Conservation (phyloP, 1,140 invertebrate genomes). For the Leptopilina clavipes region DNA sequence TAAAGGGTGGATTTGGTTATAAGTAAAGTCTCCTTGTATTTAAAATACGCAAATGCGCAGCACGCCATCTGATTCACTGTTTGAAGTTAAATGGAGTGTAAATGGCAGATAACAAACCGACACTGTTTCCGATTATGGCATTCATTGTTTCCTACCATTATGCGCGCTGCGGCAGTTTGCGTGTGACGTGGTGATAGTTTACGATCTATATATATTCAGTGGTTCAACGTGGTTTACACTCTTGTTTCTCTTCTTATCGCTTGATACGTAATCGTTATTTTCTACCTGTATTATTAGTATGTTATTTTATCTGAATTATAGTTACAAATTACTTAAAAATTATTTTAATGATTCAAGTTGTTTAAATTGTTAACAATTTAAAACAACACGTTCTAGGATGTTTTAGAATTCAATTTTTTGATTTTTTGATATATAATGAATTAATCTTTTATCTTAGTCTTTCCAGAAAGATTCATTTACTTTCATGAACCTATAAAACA, state of each 20-base stretch:
- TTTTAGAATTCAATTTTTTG: too few species aligned
- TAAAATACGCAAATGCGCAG: conserved; percentile 69
- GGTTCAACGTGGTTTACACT: conserved; percentile 63
- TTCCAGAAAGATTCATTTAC: too few species aligned
- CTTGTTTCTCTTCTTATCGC: conserved; percentile 51
- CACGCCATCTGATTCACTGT: conserved; percentile 71
- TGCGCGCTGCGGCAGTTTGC: conserved; percentile 74
- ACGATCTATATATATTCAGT: conserved; percentile 73
- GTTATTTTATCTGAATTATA: neutral
- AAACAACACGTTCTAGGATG: too few species aligned
- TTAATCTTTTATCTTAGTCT: too few species aligned
- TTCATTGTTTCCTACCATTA: conserved; percentile 77
- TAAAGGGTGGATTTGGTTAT: conserved; percentile 43
- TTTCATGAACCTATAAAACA: too few species aligned
- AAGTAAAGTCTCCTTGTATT: conserved; percentile 63
- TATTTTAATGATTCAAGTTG: too few species aligned
- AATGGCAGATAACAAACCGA: conserved; percentile 76
- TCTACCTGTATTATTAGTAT: conserved; percentile 36
- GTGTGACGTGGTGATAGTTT: conserved; percentile 73
- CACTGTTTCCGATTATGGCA: conserved; percentile 76
- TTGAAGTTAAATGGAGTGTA: conserved; percentile 76
- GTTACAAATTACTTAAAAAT: too few species aligned
- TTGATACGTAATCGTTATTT: conserved; percentile 45
- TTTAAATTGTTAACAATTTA: too few species aligned
- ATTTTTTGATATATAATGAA: too few species aligned